Evolutionary conservation across 2,113 vertebrate genomes (phyloP).

Genomic region (Malurus melanocephalus): DNA sequence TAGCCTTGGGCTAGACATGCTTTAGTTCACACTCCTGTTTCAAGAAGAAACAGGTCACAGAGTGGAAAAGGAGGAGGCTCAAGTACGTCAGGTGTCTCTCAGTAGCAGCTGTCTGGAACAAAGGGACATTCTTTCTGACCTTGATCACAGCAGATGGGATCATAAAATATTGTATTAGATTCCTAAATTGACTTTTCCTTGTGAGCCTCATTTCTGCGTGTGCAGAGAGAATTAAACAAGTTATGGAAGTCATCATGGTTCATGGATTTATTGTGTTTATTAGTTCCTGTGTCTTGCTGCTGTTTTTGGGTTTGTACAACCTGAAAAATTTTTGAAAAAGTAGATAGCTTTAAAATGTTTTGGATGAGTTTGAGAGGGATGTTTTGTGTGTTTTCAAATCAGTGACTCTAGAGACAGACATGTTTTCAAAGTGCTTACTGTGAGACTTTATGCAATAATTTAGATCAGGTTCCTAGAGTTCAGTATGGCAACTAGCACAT

Average conservation of each 20-base stretch:
- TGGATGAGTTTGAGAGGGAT: neutral
- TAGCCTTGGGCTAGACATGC: neutral
- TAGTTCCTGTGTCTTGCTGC: neutral
- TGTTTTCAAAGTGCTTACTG: neutral
- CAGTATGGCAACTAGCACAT: neutral
- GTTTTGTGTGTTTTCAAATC: neutral
- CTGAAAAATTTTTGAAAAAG: neutral
- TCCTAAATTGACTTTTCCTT: neutral
- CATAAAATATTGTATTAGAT: neutral
- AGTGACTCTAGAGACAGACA: neutral
- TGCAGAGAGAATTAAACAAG: neutral
- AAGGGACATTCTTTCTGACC: neutral
- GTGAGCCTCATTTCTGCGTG: neutral
- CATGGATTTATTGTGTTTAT: neutral
- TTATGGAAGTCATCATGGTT: neutral
- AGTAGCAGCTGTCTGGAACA: neutral
- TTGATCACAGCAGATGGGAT: neutral
- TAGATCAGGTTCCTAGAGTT: neutral
- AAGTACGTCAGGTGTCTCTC: neutral
- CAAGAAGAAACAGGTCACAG: neutral
- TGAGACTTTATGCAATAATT: neutral
- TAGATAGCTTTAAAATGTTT: neutral
- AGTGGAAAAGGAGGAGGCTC: neutral
- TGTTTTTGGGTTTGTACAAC: accelerated
- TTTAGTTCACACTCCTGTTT: neutral